These are phyloP conservation scores for Diplodus sargus DNA, from an alignment of 2,797 vertebrate species.

Conservation along the genomic window DNA sequence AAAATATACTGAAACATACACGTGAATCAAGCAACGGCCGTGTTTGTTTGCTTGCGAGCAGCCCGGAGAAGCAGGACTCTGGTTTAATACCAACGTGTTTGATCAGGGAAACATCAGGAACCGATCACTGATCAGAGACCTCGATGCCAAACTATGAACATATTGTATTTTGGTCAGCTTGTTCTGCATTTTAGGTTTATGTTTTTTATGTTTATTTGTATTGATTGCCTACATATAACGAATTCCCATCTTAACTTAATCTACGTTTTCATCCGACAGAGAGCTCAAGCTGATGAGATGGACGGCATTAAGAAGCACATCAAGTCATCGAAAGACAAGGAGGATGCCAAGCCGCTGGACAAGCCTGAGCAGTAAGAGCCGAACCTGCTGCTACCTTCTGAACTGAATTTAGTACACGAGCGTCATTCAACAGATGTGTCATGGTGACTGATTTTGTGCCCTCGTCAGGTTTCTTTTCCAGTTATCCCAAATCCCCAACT, in stretches of 20 bases:
- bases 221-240: not conserved
- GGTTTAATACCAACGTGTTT: slow-evolving; percentile 21
- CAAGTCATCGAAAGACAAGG: slow-evolving; percentile 90
- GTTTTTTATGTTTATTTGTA: not conserved
- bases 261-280: slow-evolving; percentile 79
- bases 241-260: slow-evolving; percentile 13
- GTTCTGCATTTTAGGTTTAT: slow-evolving; percentile 1
- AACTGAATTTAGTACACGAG: slow-evolving; percentile 2
- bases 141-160: slow-evolving; percentile 16
- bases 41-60: not conserved
- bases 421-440: slow-evolving; percentile 18
- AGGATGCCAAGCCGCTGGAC: slow-evolving; percentile 91
- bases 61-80: not conserved
- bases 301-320: slow-evolving; percentile 94
- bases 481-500: slow-evolving; percentile 94
- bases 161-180: slow-evolving; percentile 1
- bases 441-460: slow-evolving; percentile 21
- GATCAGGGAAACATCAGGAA: slow-evolving; percentile 21
- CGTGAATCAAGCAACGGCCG: not conserved
- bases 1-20: not conserved
- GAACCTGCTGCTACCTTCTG: not conserved
- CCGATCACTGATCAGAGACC: not conserved
- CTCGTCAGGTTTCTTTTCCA: slow-evolving; percentile 93
- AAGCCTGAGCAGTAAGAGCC: slow-evolving; percentile 97
- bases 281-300: slow-evolving; percentile 94